Evolutionary conservation across 2,113 vertebrate genomes (phyloP).

Genomic region (Ceratotherium simum): DNA sequence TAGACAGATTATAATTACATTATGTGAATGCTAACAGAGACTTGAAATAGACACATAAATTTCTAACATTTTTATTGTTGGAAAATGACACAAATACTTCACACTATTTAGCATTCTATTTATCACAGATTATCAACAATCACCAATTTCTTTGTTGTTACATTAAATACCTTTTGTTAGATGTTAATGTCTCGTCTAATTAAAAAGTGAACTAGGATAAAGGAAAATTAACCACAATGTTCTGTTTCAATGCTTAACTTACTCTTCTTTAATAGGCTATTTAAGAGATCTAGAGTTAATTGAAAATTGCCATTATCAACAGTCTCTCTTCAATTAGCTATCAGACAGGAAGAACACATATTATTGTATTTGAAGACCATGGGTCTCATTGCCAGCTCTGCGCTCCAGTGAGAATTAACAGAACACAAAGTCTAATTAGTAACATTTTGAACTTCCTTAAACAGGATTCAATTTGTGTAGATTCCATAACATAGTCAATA

Average conservation of each 20-base stretch:
- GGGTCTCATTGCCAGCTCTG: background rate
- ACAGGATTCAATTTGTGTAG: background rate
- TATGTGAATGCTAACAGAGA: background rate
- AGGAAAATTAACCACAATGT: conserved; percentile 72
- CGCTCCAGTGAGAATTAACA: background rate
- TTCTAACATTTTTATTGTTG: conserved; percentile 9
- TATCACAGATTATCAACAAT: background rate
- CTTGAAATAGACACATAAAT: background rate
- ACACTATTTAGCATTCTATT: background rate
- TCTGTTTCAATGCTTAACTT: conserved; percentile 68
- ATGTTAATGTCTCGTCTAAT: conserved; percentile 45
- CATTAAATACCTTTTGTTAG: conserved; percentile 36
- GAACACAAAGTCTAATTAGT: conserved; percentile 20
- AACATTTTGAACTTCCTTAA: conserved; percentile 42
- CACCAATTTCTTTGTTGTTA: conserved; percentile 32
- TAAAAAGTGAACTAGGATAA: conserved; percentile 53
- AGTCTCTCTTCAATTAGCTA: conserved; percentile 86
- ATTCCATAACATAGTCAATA: background rate
- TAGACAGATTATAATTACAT: background rate
- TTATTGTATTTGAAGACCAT: conserved; percentile 32
- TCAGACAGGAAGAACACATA: background rate
- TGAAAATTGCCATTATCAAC: conserved; percentile 79
- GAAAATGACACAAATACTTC: background rate
- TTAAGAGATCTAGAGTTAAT: conserved; percentile 87
- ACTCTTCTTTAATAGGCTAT: conserved; percentile 80